phyloP scores from a whole-genome alignment of 2,113 vertebrate species.

The Ranitomeya variabilis region DNA sequence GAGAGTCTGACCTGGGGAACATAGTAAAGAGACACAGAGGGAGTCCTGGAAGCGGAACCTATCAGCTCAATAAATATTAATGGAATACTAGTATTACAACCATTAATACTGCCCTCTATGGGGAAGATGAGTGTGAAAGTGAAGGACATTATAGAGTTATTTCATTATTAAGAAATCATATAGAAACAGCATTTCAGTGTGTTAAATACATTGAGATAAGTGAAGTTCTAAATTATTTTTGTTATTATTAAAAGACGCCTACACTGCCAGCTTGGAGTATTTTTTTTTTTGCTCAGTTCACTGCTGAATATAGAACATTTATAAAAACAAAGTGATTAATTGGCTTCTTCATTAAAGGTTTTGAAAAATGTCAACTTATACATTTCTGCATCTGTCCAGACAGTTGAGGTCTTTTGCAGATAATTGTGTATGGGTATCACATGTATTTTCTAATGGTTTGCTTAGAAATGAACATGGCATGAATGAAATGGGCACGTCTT shows the following conservation, averaged over 20 bases:
- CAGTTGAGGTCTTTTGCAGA: neutral
- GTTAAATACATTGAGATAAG: neutral
- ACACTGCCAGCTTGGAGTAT: neutral
- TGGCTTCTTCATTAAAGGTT: neutral
- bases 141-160: neutral
- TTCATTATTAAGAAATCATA: neutral
- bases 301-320: neutral
- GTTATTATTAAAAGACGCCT: constrained; percentile 16
- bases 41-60: no score
- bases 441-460: neutral
- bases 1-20: no score
- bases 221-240: constrained; percentile 5
- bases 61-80: no score
- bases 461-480: neutral
- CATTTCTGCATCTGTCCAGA: neutral
- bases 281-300: neutral
- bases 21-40: no score
- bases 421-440: neutral
- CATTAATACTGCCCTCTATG: neutral
- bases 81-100: no score
- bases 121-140: neutral
- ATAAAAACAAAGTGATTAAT: neutral
- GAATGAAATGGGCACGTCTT: neutral
- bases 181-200: neutral
- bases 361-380: neutral